Evolutionary conservation across 2,888 invertebrate species (phyloP).

Genomic region (Gerris lacustris): DNA sequence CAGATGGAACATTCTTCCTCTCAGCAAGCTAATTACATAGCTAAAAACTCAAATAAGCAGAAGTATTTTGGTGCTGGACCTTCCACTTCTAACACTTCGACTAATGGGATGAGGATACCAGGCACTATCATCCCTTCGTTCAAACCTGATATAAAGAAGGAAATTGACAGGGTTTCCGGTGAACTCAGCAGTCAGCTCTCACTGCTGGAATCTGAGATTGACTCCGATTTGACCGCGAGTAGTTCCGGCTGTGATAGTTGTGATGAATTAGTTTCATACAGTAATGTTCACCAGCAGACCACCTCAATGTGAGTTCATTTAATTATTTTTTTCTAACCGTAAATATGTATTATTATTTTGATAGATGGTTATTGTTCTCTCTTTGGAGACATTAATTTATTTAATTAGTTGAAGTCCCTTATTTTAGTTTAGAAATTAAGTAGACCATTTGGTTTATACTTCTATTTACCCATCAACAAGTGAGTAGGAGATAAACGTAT

Average conservation of each 20-base stretch:
- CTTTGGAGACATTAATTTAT: no score
- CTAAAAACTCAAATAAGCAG: slow-evolving; percentile 34
- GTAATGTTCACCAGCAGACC: slow-evolving; percentile 52
- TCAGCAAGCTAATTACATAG: slow-evolving; percentile 37
- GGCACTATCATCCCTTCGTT: slow-evolving; percentile 26
- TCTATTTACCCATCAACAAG: no score
- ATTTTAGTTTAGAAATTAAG: no score
- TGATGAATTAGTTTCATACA: slow-evolving; percentile 72
- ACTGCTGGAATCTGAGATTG: slow-evolving; percentile 61
- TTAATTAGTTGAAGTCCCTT: no score
- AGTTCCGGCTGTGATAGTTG: slow-evolving; percentile 90
- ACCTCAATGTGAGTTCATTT: slow-evolving; percentile 61
- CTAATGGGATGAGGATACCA: slow-evolving; percentile 25
- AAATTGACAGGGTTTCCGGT: slow-evolving; percentile 59
- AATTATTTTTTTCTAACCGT: neutral
- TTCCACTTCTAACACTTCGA: slow-evolving; percentile 15
- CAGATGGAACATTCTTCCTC: slow-evolving; percentile 42
- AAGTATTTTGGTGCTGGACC: slow-evolving; percentile 47
- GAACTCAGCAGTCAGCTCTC: slow-evolving; percentile 59
- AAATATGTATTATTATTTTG: slow-evolving; percentile 9
- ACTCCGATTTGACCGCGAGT: slow-evolving; percentile 86
- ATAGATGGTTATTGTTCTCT: no score
- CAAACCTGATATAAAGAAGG: slow-evolving; percentile 35
- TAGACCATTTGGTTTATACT: no score
- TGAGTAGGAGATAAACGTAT: no score